Base-by-base conservation (phyloP, 2,797 vertebrate species). In the Borostomias antarcticus region DNA sequence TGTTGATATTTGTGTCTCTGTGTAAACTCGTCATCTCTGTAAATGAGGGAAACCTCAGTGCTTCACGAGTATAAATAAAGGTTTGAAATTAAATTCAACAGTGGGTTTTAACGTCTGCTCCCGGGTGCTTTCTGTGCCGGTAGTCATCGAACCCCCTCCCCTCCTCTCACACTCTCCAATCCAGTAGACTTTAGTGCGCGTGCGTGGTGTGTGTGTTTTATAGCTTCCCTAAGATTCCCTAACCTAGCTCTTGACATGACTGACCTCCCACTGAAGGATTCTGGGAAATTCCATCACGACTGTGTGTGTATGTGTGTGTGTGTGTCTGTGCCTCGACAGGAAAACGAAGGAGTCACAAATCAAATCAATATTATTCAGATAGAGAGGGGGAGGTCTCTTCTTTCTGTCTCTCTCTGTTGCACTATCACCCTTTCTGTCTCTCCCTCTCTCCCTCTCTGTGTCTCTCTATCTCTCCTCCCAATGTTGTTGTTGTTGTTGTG, bases 1-100 rank as follows among this genome's bases (percentile, higher is more conserved):
- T n/a, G n/a, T n/a, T n/a, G n/a, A n/a, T n/a, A n/a, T n/a, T n/a
- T n/a, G n/a, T n/a, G n/a, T n/a, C n/a, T n/a, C n/a, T n/a, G n/a
- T n/a, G n/a, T n/a, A n/a, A n/a, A n/a, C n/a, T n/a, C n/a, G n/a
- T n/a, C n/a, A n/a, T n/a, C n/a, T n/a, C n/a, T n/a, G n/a, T n/a
- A n/a, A n/a, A n/a, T n/a, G n/a, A n/a, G n/a, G n/a, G n/a, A n/a
- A n/a, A n/a, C n/a, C n/a, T n/a, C n/a, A n/a, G n/a, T n/a, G n/a
- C n/a, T n/a, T n/a, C n/a, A n/a, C n/a, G n/a, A n/a, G n/a, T n/a
- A n/a, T n/a, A n/a, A n/a, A n/a, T n/a, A n/a, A n/a, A n/a, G n/a
- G n/a, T n/a, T n/a, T n/a, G 5, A 0, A 60, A 78, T 83, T 72
- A 75, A 82, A 82, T 82, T 83, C 73, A 82, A 52, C 68, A 67